phyloP scores from a whole-genome alignment of 2,797 vertebrate species.

The Kryptopterus vitreolus region DNA sequence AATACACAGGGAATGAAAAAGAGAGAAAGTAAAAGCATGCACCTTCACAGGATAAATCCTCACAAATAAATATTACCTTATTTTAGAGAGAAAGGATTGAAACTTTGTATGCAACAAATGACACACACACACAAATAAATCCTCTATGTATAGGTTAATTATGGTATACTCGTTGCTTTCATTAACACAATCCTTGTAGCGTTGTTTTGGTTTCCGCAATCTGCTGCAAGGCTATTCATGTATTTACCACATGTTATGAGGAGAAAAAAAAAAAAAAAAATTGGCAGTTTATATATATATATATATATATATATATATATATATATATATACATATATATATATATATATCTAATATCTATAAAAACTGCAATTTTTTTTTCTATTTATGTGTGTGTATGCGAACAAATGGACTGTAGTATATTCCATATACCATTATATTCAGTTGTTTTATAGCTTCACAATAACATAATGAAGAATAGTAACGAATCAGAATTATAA shows the following conservation, averaged over 20 bases:
- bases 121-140: conserved; percentile 29
- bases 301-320: background rate
- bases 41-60: conserved; percentile 16
- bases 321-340: background rate
- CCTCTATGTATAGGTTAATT: conserved; percentile 37
- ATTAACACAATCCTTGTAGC: conserved; percentile 1
- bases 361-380: too few species aligned
- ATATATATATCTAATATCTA: too few species aligned
- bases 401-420: too few species aligned
- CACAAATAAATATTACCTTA: conserved; percentile 16
- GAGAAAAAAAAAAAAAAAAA: background rate
- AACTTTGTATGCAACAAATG: conserved; percentile 22
- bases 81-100: conserved; percentile 9
- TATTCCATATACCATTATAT: too few species aligned
- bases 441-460: too few species aligned
- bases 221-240: background rate
- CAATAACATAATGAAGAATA: background rate
- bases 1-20: conserved; percentile 26
- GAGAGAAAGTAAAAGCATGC: conserved; percentile 37
- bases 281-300: too few species aligned
- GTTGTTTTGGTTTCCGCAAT: background rate
- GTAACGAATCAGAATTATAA: background rate
- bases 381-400: too few species aligned
- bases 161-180: conserved; percentile 17
- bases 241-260: too few species aligned